Conservation (phyloP, 1,140 invertebrate genomes). For the Aphelinus atriplicis region DNA sequence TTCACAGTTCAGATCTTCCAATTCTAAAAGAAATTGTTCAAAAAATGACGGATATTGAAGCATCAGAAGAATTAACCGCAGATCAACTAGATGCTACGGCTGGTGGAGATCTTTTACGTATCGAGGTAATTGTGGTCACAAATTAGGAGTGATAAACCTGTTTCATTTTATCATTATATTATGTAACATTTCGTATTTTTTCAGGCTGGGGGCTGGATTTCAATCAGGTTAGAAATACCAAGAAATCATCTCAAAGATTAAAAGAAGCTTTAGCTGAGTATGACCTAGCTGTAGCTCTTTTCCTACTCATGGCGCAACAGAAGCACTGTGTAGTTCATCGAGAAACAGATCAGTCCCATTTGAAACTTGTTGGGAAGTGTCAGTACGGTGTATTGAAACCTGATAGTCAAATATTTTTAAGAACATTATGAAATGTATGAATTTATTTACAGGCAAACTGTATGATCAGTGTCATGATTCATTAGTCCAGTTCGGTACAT, state of each 20-base stretch:
- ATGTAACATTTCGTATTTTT: constrained; percentile 40
- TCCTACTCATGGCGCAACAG: constrained; percentile 96
- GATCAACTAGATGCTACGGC: constrained; percentile 96
- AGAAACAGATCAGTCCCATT: constrained; percentile 86
- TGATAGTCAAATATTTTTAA: too few relatives aligned
- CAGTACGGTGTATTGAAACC: too few relatives aligned
- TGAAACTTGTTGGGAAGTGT: constrained; percentile 84
- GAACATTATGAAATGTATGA: too few relatives aligned
- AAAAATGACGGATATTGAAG: constrained; percentile 99
- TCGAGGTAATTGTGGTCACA: constrained; percentile 75
- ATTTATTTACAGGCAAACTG: constrained; percentile 65
- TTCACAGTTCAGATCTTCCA: constrained; percentile 91
- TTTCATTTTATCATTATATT: constrained; percentile 21
- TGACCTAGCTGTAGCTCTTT: constrained; percentile 91
- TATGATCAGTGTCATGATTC: constrained; percentile 97
- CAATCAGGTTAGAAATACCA: constrained; percentile 95
- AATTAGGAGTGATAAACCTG: too few relatives aligned
- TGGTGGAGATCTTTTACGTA: constrained; percentile 93
- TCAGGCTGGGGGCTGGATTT: constrained; percentile 95
- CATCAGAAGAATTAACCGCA: constrained; percentile 94
- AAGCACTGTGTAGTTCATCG: constrained; percentile 91
- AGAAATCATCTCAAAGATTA: constrained; percentile 93
- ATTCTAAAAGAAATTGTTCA: constrained; percentile 98
- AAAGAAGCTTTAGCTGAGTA: constrained; percentile 95
- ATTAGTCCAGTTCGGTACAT: constrained; percentile 96